Evolutionary conservation across 2,797 vertebrate genomes (phyloP), one percentile per base, ranked within the genome.

Genomic region (Lithobates pipiens): DNA sequence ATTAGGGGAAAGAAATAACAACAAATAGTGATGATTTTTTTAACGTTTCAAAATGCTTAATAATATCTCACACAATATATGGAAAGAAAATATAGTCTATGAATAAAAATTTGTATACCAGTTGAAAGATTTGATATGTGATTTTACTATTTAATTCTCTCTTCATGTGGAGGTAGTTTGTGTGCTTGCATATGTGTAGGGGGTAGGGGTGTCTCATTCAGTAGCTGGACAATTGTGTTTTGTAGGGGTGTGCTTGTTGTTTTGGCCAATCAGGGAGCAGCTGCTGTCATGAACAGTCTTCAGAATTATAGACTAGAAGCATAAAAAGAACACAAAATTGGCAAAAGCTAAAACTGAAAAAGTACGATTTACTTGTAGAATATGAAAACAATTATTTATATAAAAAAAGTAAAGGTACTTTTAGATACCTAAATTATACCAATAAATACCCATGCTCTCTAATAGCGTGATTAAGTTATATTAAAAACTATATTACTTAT

Each of bases 1-100:
- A 76, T 75, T 83, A 83, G 81, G 57, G 32, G 44, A 29, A 68
- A 67, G 44, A 61, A 82, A 82, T 73, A 82, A 73, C 70, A 82
- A 82, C 42, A 82, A 82, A 67, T 67, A 83, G 39, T 39, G 25
- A 13, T 29, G 13, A 3, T 15, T 0, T 27, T 72, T 61, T 61
- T 21, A 32, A 34, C 63, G 23, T 32, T 46, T 25, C 42, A 61
- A 54, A 34, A 39, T 57, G 23, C 27, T 16, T 23, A 13, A 72
- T 32, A 71, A 72, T 29, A 80, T 27, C 0, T 11, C 34, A 54
- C 21, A 54, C 50, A 21, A 15, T 65, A 25, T 65, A 29, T 25
- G 11, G 3, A 36, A 34, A 61, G 39, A 18, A 4, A 13, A 71
- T 29, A 36, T 29, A n/a, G 15, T 13, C 27, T 42, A 82, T 39